Evolutionary conservation across 2,797 vertebrate species (phyloP).

Genomic region (Characodon lateralis): DNA sequence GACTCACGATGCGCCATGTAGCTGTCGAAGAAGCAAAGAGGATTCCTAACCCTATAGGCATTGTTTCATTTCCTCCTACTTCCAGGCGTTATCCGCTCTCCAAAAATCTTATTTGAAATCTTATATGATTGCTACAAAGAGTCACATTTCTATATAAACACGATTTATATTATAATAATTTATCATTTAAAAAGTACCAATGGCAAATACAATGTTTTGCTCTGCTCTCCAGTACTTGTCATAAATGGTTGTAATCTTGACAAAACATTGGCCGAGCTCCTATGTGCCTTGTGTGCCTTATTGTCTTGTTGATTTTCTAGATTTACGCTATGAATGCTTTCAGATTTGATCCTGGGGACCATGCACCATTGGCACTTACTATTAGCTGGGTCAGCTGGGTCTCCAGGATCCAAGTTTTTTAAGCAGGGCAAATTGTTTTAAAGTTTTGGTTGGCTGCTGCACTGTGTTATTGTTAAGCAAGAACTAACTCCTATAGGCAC

Average conservation of each 20-base stretch:
- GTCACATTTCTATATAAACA: neutral
- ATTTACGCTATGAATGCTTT: no score
- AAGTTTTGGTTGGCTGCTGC: neutral
- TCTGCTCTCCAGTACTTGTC: neutral
- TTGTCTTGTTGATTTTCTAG: neutral
- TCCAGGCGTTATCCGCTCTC: conserved; percentile 12
- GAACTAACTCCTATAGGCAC: neutral
- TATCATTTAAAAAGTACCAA: neutral
- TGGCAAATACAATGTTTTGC: neutral
- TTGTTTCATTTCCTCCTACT: conserved; percentile 33
- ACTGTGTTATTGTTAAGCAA: neutral
- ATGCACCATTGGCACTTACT: neutral
- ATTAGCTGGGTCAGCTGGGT: neutral
- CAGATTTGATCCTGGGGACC: neutral
- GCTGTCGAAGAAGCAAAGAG: conserved; percentile 30
- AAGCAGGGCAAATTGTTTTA: neutral
- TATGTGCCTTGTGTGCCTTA: neutral
- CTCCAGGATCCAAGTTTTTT: neutral
- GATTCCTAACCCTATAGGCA: conserved; percentile 25
- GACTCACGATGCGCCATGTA: conserved; percentile 21
- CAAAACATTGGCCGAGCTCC: neutral
- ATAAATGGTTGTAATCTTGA: neutral
- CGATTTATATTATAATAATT: neutral
- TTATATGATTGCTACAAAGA: conserved; percentile 8
- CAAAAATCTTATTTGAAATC: conserved; percentile 3